phyloP scores from a whole-genome alignment of 2,113 vertebrate genomes.

The Micromys minutus region DNA sequence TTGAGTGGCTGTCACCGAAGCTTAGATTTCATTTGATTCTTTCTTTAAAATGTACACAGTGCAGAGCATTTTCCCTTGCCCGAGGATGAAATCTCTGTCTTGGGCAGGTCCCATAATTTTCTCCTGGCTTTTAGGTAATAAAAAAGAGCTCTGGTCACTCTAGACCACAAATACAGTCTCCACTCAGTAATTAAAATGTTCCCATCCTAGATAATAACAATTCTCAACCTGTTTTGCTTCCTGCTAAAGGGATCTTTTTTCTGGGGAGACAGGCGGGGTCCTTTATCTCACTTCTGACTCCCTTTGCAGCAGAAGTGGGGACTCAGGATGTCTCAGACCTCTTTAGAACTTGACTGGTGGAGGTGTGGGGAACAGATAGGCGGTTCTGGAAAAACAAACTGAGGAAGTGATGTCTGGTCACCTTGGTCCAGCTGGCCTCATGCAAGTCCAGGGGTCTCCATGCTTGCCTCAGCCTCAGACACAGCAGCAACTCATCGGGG shows the following conservation, averaged over 20 bases:
- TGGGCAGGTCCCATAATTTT: constrained; percentile 66
- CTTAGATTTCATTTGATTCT: constrained; percentile 15
- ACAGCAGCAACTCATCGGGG: no score
- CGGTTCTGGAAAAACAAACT: no score
- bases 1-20: background rate
- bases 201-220: constrained; percentile 56
- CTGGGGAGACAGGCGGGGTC: background rate
- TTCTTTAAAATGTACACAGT: constrained; percentile 61
- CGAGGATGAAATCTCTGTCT: constrained; percentile 65
- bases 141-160: constrained; percentile 71
- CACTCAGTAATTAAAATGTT: constrained; percentile 69
- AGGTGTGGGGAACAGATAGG: background rate
- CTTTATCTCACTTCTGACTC: background rate
- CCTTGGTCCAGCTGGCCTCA: background rate
- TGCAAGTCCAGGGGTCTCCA: background rate
- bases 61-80: constrained; percentile 57
- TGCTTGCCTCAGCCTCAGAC: background rate
- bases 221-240: constrained; percentile 2
- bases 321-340: background rate
- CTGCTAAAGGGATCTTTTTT: background rate
- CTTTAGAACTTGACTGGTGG: background rate
- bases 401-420: background rate
- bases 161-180: constrained; percentile 61
- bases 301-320: background rate
- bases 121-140: constrained; percentile 69